Evolutionary conservation across 2,113 vertebrate genomes (phyloP), one percentile per base, ranked within the genome.

Genomic region (Ophiodon elongatus): DNA sequence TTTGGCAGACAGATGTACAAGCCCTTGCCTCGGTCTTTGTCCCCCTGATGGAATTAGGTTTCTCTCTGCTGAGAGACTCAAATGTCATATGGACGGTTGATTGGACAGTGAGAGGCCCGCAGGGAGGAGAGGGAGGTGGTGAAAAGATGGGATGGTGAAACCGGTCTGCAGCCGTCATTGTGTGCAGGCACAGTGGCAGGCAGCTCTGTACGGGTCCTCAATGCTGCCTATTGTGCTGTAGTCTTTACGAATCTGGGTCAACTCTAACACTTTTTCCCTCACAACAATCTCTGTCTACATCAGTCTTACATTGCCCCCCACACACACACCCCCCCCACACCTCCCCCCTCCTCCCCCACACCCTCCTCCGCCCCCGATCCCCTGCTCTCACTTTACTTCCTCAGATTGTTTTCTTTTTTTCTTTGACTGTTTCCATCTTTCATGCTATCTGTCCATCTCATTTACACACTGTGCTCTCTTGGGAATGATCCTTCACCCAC

Each of bases 201-300:
- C 89, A 79, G 74, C 87, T 73, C 86, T 76, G 21, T 77, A 6
- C 14, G 0, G 69, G 67, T 71, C 83, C 75, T 90, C 71, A 43
- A 9, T 73, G 31, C 27, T 50, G 21, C 69, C 74, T 66, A 66
- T 71, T 88, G 79, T 86, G 57, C 56, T 47, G 60, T 27, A n/a
- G 9, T 73, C 72, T 79, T 13, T 75, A 27, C 73, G 68, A 81
- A 91, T 91, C 79, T 93, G 86, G 85, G 88, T 89, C 86, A 90
- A 47, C 35, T 84, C 79, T 83, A 85, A 57, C 78, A 65, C 47
- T 45, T 8, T 79, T 76, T 37, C 25, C n/a, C 59, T 47, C 54
- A 31, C 73, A 79, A 77, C 77, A 85, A 15, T 70, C 50, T 85
- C 65, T 25, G 62, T 70, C 71, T 60, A 17, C 27, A 70, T 45